phyloP scores from a whole-genome alignment of 2,797 vertebrate species.

The Acrossocheilus wenchowensis region DNA sequence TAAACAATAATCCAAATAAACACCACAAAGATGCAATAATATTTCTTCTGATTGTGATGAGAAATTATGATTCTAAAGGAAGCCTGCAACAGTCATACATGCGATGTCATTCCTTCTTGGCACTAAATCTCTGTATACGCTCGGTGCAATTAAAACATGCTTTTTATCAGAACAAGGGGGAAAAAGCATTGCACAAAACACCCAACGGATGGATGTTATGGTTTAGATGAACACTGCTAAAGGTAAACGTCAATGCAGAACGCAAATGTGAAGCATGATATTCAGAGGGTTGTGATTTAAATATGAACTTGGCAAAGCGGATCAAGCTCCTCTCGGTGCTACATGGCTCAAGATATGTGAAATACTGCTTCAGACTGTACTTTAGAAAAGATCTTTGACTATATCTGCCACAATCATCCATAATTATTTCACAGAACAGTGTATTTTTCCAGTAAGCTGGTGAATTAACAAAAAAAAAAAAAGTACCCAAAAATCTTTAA shows the following conservation, averaged over 20 bases:
- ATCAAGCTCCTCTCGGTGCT: constrained; percentile 33
- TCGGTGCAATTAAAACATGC: constrained; percentile 49
- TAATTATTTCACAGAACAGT: constrained; percentile 9
- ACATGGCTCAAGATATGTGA: constrained; percentile 35
- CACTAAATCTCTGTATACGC: constrained; percentile 41
- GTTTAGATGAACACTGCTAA: neutral
- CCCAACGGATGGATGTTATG: constrained; percentile 9
- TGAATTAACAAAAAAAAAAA: constrained; percentile 7
- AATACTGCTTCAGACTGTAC: constrained; percentile 41
- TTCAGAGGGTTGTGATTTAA: neutral
- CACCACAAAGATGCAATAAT: constrained; percentile 38
- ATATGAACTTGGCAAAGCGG: constrained; percentile 8
- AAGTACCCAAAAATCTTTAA: constrained; percentile 33
- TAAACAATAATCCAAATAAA: neutral
- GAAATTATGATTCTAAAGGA: neutral
- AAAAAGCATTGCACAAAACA: constrained; percentile 19
- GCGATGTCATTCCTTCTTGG: constrained; percentile 14
- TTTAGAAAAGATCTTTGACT: constrained; percentile 39
- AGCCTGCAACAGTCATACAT: neutral
- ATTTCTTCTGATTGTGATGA: neutral
- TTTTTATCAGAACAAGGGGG: constrained; percentile 59
- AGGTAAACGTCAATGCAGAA: neutral
- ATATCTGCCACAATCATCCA: constrained; percentile 21
- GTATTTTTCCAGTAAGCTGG: constrained; percentile 17
- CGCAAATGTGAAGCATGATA: constrained; percentile 12